phyloP scores from a whole-genome alignment of 1,140 invertebrate genomes.

The Drosophila aff. region DNA sequence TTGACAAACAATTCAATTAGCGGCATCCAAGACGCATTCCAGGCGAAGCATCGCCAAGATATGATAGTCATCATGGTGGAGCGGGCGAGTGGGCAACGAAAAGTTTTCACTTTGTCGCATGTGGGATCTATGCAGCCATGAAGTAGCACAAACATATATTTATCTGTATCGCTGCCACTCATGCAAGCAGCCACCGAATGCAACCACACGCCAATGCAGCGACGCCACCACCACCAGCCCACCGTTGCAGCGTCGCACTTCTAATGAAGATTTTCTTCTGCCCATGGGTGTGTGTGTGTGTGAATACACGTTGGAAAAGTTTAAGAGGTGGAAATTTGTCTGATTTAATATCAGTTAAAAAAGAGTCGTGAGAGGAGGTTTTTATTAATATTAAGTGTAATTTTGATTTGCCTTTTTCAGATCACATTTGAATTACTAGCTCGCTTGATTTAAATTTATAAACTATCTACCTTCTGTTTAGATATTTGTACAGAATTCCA shows the following conservation, averaged over 20 bases:
- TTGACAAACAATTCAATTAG: conserved; percentile 57
- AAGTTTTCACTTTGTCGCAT: conserved; percentile 81
- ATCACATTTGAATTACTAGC: too few species aligned
- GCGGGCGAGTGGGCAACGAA: conserved; percentile 24
- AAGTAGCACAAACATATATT: conserved; percentile 71
- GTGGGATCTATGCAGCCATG: conserved; percentile 61
- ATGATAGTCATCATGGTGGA: conserved; percentile 31
- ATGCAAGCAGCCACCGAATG: conserved; percentile 63
- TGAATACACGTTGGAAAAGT: too few species aligned
- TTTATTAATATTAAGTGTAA: too few species aligned
- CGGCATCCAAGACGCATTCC: conserved; percentile 39
- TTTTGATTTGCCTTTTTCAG: too few species aligned
- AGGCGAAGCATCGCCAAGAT: conserved; percentile 11
- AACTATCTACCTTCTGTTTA: too few species aligned
- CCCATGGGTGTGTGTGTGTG: not conserved
- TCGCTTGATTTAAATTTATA: too few species aligned
- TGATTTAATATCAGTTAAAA: too few species aligned
- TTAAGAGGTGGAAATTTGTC: too few species aligned
- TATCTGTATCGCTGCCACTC: conserved; percentile 52
- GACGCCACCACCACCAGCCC: conserved; percentile 23
- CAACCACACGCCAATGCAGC: conserved; percentile 65
- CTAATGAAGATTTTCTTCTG: conserved; percentile 54
- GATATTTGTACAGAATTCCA: too few species aligned
- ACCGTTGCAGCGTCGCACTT: conserved; percentile 36
- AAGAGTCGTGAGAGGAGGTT: too few species aligned